Base-by-base conservation (phyloP, 2,888 invertebrate genomes). In the Acholoe squamosa region DNA sequence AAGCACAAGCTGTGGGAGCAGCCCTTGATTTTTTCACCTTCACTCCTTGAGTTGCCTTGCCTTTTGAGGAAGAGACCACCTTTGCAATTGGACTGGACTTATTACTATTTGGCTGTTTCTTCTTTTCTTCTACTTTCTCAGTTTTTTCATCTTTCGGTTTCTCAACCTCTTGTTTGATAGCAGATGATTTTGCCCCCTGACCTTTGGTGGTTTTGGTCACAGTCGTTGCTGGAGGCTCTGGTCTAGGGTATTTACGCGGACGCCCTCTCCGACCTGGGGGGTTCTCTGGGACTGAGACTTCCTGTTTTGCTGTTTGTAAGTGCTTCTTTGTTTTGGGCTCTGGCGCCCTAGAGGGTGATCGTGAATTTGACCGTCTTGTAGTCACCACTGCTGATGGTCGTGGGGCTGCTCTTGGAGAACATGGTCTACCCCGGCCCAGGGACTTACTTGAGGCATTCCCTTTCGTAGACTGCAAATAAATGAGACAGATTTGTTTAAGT, bases 331-430 rank as follows among this genome's bases (percentile, higher is more conserved):
- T 54, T n/a, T 86, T 86, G 22, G 25, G 16, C 0, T 86, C 86
- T 31, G 31, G n/a, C 0, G 86, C 86, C 19, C 86, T 86, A 10
- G 86, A 86, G 12, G 86, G 86, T 86, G 86, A 86, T 16, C 54
- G 22, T 7, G 86, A 86, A 22, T 51, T 54, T 16, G 86, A 16
- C 86, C 86, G 19, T 7, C 10, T 52, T 7, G 86, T 16, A 28
- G 54, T 28, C 14, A 5, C 25, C 12, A n/a, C 19, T 28, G 28
- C 28, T 7, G 43, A 10, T 54, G 86, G 7, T 0, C 28, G 52
- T 28, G 86, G 25, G 7, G 28, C 33, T 25, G 86, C 7, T 5
- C 56, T 16, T 10, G 86, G 86, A 10, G 86, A 86, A 52, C 86
- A 19, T 28, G 86, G 54, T 54, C 86, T 25, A 12, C 86, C 86